These are phyloP conservation scores for Antheraea yamamai DNA, from an alignment of 2,888 invertebrate genomes.

Conservation along the genomic window DNA sequence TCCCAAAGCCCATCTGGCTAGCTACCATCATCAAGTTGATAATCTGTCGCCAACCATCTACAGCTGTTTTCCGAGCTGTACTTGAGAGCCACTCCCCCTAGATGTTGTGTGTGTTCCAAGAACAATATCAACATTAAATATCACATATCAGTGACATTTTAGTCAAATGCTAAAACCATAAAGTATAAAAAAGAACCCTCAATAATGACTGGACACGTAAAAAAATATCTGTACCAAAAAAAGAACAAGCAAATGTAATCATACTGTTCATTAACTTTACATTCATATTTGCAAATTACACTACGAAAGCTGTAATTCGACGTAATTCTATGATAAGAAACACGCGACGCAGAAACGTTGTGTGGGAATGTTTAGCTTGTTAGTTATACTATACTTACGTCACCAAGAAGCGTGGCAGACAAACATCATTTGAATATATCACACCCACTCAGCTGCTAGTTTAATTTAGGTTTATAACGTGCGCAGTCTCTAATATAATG, in stretches of 20 bases:
- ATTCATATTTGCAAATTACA: conserved; percentile 62
- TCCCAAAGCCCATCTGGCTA: no score
- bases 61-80: no score
- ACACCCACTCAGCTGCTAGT: not conserved
- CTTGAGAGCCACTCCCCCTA: no score
- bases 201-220: not conserved
- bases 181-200: not conserved
- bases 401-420: not conserved
- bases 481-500: not conserved
- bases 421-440: not conserved
- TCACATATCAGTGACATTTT: no score
- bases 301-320: conserved; percentile 63
- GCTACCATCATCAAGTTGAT: no score
- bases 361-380: conserved; percentile 43
- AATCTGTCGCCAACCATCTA: no score
- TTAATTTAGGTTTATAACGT: not conserved
- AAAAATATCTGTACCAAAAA: not conserved
- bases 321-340: conserved; percentile 53
- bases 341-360: conserved; percentile 49
- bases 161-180: no score
- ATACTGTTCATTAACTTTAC: conserved; percentile 52
- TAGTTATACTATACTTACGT: not conserved
- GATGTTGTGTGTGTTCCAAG: no score
- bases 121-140: no score
- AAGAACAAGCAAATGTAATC: conserved; percentile 35